Conservation (phyloP, 1,140 invertebrate species). For the Sarcophaga bullata region DNA sequence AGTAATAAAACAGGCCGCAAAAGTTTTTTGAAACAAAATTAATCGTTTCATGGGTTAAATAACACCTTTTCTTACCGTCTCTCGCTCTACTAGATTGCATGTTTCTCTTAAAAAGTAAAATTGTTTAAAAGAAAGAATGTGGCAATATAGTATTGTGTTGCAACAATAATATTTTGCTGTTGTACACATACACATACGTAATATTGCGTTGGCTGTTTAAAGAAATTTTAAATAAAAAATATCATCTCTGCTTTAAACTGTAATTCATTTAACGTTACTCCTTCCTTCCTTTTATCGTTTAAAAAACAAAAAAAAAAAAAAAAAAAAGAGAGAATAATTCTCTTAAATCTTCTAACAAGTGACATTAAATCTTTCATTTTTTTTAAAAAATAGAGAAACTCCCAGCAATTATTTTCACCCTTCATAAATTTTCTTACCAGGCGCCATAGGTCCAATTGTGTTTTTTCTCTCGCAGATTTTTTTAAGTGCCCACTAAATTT, state of each 20-base stretch:
- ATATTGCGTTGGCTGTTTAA: background rate
- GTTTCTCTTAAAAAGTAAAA: background rate
- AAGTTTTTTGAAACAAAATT: too few species aligned
- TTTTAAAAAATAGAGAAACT: constrained; percentile 11
- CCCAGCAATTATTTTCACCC: constrained; percentile 38
- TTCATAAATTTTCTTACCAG: constrained; percentile 37
- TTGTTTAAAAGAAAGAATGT: too few species aligned
- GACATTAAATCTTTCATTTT: constrained; percentile 10
- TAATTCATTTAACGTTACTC: background rate
- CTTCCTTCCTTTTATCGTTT: background rate
- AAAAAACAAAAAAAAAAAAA: too few species aligned
- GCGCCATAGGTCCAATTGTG: constrained; percentile 33
- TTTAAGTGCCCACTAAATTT: constrained; percentile 39
- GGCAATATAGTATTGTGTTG: background rate
- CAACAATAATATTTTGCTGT: background rate
- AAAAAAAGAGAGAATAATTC: too few species aligned
- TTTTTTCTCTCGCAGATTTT: background rate
- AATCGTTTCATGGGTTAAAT: background rate
- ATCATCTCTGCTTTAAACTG: background rate
- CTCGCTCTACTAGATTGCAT: background rate
- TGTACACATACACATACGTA: too few species aligned
- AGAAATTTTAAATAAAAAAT: background rate
- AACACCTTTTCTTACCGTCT: background rate
- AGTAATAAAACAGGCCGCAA: too few species aligned
- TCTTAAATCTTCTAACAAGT: background rate